A percentile compares a stretch with the other conserved stretches of the same genome.
Evolutionary conservation across 1,140 invertebrate genomes (phyloP).

Genomic region (Tribolium castaneum): DNA sequence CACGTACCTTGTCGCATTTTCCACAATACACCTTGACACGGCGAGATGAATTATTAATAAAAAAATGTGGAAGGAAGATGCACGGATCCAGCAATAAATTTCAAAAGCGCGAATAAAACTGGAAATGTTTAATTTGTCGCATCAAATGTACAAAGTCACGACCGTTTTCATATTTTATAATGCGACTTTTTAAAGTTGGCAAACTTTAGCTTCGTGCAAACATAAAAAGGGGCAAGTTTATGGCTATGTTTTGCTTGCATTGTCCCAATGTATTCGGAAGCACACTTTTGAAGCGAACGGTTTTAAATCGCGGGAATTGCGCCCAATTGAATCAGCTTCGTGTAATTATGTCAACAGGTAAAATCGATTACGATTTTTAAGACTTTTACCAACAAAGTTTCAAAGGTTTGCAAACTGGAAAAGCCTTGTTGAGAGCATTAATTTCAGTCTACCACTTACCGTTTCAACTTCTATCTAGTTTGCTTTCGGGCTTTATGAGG

Average conservation of each 20-base stretch:
- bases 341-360: neutral
- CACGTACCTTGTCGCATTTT: conserved; percentile 40
- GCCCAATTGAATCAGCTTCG: neutral
- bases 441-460: neutral
- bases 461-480: neutral
- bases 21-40: conserved; percentile 31
- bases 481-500: neutral
- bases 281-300: neutral
- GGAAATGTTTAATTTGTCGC: conserved; percentile 32
- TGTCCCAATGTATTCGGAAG: conserved; percentile 8
- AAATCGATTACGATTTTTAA: neutral
- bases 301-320: neutral
- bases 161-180: conserved; percentile 25
- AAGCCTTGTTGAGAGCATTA: neutral
- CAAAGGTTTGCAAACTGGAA: neutral
- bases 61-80: neutral
- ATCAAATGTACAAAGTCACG: conserved; percentile 24
- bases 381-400: neutral
- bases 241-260: conserved; percentile 17
- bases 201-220: conserved; percentile 10
- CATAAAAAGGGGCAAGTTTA: conserved; percentile 11
- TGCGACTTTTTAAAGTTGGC: conserved; percentile 15
- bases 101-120: conserved; percentile 9
- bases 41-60: conserved; percentile 12
- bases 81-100: conserved; percentile 14